A percentile compares a stretch with the other conserved stretches of the same genome.
These are phyloP conservation scores for Drosophila percnosoma DNA, from an alignment of 2,888 invertebrate species.

Conservation along the genomic window DNA sequence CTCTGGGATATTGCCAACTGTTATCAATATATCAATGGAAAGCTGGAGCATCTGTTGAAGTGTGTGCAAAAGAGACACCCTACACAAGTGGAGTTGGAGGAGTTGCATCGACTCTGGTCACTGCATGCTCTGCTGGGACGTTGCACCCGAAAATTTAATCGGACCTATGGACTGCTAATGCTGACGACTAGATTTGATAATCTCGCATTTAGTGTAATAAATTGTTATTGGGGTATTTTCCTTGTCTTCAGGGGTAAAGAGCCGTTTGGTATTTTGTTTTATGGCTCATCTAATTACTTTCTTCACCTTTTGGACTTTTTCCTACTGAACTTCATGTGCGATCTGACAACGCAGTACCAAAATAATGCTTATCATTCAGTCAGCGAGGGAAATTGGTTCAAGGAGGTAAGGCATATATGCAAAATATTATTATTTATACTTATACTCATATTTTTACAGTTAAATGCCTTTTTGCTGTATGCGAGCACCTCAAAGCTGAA, in stretches of 20 bases:
- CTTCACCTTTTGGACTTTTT: slow-evolving; percentile 46
- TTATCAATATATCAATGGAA: slow-evolving; percentile 45
- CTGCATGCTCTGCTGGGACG: slow-evolving; percentile 38
- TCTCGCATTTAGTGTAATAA: slow-evolving; percentile 28
- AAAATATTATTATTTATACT: not conserved
- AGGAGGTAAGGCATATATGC: slow-evolving; percentile 5
- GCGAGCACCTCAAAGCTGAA: slow-evolving; percentile 21
- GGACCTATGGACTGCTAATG: slow-evolving; percentile 37
- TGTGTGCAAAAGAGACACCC: not conserved
- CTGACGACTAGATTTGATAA: slow-evolving; percentile 44
- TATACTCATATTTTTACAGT: slow-evolving; percentile 13
- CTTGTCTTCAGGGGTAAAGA: not conserved
- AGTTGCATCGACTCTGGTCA: slow-evolving; percentile 50
- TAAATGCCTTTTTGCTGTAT: slow-evolving; percentile 51
- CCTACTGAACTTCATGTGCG: slow-evolving; percentile 50
- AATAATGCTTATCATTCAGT: not conserved
- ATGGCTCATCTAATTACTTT: not conserved
- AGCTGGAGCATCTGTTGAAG: slow-evolving; percentile 12
- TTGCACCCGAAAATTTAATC: slow-evolving; percentile 26
- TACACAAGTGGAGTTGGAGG: not conserved
- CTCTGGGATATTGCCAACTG: slow-evolving; percentile 55
- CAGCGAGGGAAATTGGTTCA: slow-evolving; percentile 24
- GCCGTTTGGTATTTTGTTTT: not conserved
- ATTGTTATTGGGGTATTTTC: slow-evolving; percentile 42
- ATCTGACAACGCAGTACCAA: slow-evolving; percentile 42